phyloP scores from a whole-genome alignment of 2,113 vertebrate genomes.

The Zootoca vivipara region DNA sequence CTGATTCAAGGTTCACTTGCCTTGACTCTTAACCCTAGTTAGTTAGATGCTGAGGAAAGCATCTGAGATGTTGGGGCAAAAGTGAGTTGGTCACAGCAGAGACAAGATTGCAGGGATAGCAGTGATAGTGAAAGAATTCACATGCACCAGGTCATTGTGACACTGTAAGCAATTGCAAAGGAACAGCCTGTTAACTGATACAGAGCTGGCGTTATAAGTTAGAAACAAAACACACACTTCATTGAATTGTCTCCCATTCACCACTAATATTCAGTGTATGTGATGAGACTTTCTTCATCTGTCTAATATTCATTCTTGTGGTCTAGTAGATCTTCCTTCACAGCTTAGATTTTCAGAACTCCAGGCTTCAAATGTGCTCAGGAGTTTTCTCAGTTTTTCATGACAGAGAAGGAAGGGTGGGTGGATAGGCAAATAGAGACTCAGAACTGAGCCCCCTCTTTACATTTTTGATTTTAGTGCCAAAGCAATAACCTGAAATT shows the following conservation, averaged over 20 bases:
- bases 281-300: conserved; percentile 31
- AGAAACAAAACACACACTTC: conserved; percentile 67
- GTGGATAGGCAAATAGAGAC: conserved; percentile 27
- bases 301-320: conserved; percentile 16
- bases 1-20: conserved; percentile 58
- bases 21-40: conserved; percentile 80
- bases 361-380: conserved; percentile 50
- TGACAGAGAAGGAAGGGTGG: conserved; percentile 10
- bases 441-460: conserved; percentile 18
- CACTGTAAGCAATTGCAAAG: conserved; percentile 77
- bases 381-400: conserved; percentile 25
- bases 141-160: conserved; percentile 83
- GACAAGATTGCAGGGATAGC: conserved; percentile 74
- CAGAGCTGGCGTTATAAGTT: conserved; percentile 74
- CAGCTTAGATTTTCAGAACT: conserved; percentile 66
- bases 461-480: conserved; percentile 30
- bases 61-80: conserved; percentile 79
- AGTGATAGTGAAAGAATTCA: conserved; percentile 78
- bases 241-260: conserved; percentile 54
- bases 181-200: conserved; percentile 81
- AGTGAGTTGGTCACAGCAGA: conserved; percentile 77
- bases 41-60: conserved; percentile 84
- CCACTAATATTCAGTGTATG: conserved; percentile 24
- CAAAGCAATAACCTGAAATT: conserved; percentile 21
- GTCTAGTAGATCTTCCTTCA: conserved; percentile 43